Percentiles rank a stretch among this genome's conserved stretches.
Evolutionary conservation across 2,797 vertebrate genomes (phyloP).

Genomic region (Taenioides sp.): DNA sequence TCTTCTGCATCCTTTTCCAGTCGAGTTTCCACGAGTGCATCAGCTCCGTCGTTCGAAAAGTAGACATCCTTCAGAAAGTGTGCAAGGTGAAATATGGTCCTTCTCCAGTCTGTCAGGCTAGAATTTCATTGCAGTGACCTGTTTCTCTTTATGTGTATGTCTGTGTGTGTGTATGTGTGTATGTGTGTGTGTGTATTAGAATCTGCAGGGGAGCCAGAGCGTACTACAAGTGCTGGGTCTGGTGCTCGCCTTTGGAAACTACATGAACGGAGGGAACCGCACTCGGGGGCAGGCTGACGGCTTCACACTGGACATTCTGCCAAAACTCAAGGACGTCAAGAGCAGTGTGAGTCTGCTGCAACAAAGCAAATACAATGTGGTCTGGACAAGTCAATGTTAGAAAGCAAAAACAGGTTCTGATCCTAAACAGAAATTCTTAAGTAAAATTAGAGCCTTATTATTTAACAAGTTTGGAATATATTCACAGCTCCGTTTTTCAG

Average conservation of each 20-base stretch:
- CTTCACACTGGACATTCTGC: slow-evolving; percentile 95
- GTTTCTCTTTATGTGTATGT: slow-evolving; percentile 20
- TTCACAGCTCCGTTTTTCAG: neutral
- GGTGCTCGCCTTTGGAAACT: slow-evolving; percentile 95
- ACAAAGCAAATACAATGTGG: slow-evolving; percentile 17
- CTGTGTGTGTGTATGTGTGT: neutral
- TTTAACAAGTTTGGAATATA: neutral
- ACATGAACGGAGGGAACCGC: slow-evolving; percentile 97
- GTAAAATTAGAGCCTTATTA: neutral
- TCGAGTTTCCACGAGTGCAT: slow-evolving; percentile 93
- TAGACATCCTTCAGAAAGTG: slow-evolving; percentile 89
- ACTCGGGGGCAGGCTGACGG: slow-evolving; percentile 96
- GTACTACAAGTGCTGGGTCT: slow-evolving; percentile 89
- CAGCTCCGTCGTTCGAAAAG: slow-evolving; percentile 85
- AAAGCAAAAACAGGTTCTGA: neutral
- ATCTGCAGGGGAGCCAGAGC: slow-evolving; percentile 79
- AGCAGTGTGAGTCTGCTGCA: slow-evolving; percentile 86
- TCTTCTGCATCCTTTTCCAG: slow-evolving; percentile 97
- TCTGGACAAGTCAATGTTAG: neutral
- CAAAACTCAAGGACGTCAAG: slow-evolving; percentile 97
- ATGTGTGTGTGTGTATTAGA: slow-evolving; percentile 62
- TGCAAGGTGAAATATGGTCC: slow-evolving; percentile 82
- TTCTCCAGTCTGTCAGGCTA: slow-evolving; percentile 15
- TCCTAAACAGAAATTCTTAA: neutral
- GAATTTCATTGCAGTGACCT: slow-evolving; percentile 7